Evolutionary conservation across 2,888 invertebrate genomes (phyloP).

Genomic region (Acronicta psi): DNA sequence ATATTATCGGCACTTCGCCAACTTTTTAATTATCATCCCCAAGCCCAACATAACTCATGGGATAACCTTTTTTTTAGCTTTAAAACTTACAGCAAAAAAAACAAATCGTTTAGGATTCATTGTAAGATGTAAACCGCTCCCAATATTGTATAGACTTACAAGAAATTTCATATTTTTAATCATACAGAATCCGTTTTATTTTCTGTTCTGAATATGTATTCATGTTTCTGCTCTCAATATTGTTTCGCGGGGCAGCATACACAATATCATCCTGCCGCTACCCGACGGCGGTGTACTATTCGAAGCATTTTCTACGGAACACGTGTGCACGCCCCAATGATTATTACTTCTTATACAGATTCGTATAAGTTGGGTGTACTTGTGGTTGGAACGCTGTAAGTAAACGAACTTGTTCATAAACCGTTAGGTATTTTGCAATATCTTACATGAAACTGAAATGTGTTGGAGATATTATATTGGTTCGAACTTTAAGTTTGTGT

Average conservation of each 20-base stretch:
- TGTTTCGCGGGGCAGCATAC: slow-evolving; percentile 71
- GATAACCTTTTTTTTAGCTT: slow-evolving; percentile 22
- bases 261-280: slow-evolving; percentile 55
- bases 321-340: slow-evolving; percentile 81
- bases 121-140: slow-evolving; percentile 35
- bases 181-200: slow-evolving; percentile 63
- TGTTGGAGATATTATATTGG: slow-evolving; percentile 12
- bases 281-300: slow-evolving; percentile 67
- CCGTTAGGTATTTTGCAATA: slow-evolving; percentile 39
- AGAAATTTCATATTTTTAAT: slow-evolving; percentile 59
- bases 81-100: too few species aligned
- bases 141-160: slow-evolving; percentile 28
- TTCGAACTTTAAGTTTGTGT: slow-evolving; percentile 27
- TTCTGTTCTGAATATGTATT: slow-evolving; percentile 78
- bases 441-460: slow-evolving; percentile 12
- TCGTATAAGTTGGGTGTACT: slow-evolving; percentile 51
- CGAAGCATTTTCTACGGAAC: slow-evolving; percentile 75
- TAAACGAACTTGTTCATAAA: slow-evolving; percentile 40
- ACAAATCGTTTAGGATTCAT: slow-evolving; percentile 9
- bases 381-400: slow-evolving; percentile 39
- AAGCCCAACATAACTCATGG: slow-evolving; percentile 37
- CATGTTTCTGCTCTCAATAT: slow-evolving; percentile 78
- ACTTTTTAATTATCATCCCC: slow-evolving; percentile 64
- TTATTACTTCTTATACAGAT: slow-evolving; percentile 79
- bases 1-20: slow-evolving; percentile 64